phyloP scores from a whole-genome alignment of 2,113 vertebrate species.

The Calypte anna region DNA sequence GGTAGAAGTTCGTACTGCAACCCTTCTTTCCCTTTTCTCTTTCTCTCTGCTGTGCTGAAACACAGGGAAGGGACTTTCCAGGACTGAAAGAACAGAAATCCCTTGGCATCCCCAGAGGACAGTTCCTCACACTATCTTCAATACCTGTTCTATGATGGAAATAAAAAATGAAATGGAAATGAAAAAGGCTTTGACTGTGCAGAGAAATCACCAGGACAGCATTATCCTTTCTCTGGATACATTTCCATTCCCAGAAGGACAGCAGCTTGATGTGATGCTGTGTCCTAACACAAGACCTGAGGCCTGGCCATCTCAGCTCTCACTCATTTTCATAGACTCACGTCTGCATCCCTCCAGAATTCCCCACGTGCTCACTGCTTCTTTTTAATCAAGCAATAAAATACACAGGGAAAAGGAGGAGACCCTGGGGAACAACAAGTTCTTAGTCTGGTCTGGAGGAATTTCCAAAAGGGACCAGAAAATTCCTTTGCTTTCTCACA shows the following conservation, averaged over 20 bases:
- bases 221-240: neutral
- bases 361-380: neutral
- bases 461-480: neutral
- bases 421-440: neutral
- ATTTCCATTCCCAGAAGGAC: constrained; percentile 3
- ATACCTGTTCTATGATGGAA: neutral
- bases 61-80: neutral
- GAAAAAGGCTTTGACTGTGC: neutral
- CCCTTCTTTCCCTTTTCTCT: neutral
- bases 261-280: neutral
- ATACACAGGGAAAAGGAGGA: neutral
- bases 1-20: neutral
- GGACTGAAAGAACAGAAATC: neutral
- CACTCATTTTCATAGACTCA: neutral
- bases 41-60: neutral
- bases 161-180: neutral
- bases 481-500: neutral
- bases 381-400: constrained; percentile 30
- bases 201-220: neutral
- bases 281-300: neutral
- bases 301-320: neutral
- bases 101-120: neutral
- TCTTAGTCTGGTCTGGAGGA: neutral
- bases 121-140: neutral
- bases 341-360: neutral